Evolutionary conservation across 37 sponge, comb jelly and placozoan species (phyloP).

Genomic region (Theonella swinhoei): DNA sequence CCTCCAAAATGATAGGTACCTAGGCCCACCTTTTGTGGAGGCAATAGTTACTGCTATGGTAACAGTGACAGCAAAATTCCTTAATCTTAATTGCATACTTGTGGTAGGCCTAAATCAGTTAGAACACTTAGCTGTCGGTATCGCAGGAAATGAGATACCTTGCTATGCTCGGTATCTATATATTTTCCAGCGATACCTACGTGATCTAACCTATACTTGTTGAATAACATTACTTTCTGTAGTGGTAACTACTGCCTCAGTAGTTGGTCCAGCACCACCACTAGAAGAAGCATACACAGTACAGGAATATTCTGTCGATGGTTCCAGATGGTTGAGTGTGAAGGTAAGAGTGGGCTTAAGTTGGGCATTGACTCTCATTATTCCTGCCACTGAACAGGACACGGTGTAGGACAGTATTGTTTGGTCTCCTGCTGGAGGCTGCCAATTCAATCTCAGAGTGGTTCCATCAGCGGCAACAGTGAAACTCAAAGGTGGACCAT

Average conservation of each 20-base stretch:
- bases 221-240: neutral
- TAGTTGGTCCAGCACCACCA: neutral
- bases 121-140: too few species aligned
- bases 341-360: neutral
- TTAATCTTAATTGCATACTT: too few species aligned
- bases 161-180: too few species aligned
- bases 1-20: too few species aligned
- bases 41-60: too few species aligned
- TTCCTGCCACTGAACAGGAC: neutral
- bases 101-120: too few species aligned
- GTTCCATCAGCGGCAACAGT: neutral
- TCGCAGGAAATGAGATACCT: too few species aligned
- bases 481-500: slow-evolving; percentile 19
- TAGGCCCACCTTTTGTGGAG: too few species aligned
- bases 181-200: neutral
- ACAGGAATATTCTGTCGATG: neutral
- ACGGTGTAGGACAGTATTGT: slow-evolving; percentile 17
- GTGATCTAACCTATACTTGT: neutral
- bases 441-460: slow-evolving; percentile 4
- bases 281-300: neutral
- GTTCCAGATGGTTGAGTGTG: neutral
- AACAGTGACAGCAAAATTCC: too few species aligned
- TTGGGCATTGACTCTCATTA: neutral
- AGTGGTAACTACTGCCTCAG: neutral
- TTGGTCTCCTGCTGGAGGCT: neutral